A percentile compares a stretch with the other conserved stretches of the same genome.
These are phyloP conservation scores for Drosophila mauritiana DNA, from an alignment of 1,140 invertebrate species.

Conservation along the genomic window DNA sequence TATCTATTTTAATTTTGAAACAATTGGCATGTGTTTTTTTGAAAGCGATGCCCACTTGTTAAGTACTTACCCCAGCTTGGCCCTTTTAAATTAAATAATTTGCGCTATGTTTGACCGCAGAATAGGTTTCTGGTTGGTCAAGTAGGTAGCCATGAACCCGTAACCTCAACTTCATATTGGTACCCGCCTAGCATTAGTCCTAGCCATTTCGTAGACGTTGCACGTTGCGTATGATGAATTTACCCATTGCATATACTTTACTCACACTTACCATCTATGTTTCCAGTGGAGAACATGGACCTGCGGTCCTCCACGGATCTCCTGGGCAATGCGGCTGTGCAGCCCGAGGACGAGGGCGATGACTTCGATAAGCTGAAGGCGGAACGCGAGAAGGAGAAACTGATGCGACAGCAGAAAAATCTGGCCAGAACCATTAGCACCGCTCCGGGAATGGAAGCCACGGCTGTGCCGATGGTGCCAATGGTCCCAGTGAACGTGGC, in stretches of 20 bases:
- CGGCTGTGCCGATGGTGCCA: constrained; percentile 51
- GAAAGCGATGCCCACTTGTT: constrained; percentile 30
- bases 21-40: constrained; percentile 47
- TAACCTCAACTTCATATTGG: constrained; percentile 38
- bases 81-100: constrained; percentile 4
- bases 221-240: constrained; percentile 18
- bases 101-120: constrained; percentile 6
- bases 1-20: background rate
- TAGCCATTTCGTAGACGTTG: constrained; percentile 37
- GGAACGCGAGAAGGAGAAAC: constrained; percentile 85
- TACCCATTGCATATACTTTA: background rate
- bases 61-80: constrained; percentile 58
- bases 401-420: constrained; percentile 84
- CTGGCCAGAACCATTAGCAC: constrained; percentile 85
- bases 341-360: constrained; percentile 71
- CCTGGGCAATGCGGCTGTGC: constrained; percentile 28
- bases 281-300: constrained; percentile 79
- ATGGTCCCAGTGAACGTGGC: constrained; percentile 56
- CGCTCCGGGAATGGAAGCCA: constrained; percentile 67
- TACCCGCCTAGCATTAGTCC: constrained; percentile 38
- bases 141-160: constrained; percentile 4
- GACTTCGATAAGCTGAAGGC: constrained; percentile 86
- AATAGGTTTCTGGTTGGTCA: constrained; percentile 9
- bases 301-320: constrained; percentile 64
- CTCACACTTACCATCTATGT: constrained; percentile 2